Evolutionary conservation across 2,888 invertebrate species (phyloP), one percentile per base, ranked within the genome.

Genomic region (Macrosiphum euphorbiae): DNA sequence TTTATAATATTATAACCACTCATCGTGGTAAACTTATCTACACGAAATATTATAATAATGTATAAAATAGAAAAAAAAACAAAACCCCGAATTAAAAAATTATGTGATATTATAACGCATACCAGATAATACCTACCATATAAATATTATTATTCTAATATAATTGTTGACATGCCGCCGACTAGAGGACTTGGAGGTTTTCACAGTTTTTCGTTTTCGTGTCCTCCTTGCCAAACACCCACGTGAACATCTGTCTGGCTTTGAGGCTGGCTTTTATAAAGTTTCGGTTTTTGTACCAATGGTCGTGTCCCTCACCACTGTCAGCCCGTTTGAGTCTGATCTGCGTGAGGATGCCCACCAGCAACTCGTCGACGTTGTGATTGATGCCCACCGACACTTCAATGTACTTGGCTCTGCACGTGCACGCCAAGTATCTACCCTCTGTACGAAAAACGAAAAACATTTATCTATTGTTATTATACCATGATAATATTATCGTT

Each of bases 331-430:
- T 98, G 95, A 99, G 96, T 92, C 98, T 97, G 95, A 99, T 98
- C 96, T 99, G 99, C 95, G 98, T 98, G 94, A 99, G 97, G 94
- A 98, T 97, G 1, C 99, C 99, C 50, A 99, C 99, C 87, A 99
- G 97, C 0, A 99, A 97, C 95, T 99, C 99, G 96, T 99, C 99
- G 55, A 99, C 98, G 96, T 99, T 98, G 96, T 99, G 99, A 96
- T 99, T 99, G 95, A 99, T 98, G 28, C 98, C 99, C 28, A 99
- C 99, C 0, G 99, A 99, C 41, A 99, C 98, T 96, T 99, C 99
- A 95, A 98, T 98, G 96, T 98, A 99, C 96, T 99, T 99, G 94
- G 98, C 97, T 95, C 98, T 97, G 96, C 98, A 98, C 5, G 98
- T 98, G 96, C 98, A 98, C 16, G 99, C 99, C 95, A 99, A 96